Conservation (phyloP, 2,113 vertebrate genomes). For the Nerophis lumbriciformis region DNA sequence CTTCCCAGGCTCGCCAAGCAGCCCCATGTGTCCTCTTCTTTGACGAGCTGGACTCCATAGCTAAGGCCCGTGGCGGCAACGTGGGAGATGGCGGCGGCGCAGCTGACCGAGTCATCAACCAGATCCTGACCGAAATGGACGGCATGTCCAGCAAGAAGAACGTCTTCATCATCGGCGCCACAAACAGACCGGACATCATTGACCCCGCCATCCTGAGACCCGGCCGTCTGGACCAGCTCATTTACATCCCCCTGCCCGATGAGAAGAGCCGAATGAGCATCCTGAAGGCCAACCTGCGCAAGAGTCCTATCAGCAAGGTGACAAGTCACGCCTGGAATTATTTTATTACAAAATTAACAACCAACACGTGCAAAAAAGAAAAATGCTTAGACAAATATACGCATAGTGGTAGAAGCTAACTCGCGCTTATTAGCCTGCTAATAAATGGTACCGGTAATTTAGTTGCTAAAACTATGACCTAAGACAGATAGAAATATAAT, state of each 20-base stretch:
- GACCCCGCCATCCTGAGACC: conserved; percentile 96
- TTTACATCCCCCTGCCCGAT: conserved; percentile 95
- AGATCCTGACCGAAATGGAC: conserved; percentile 98
- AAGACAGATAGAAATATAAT: too few species aligned
- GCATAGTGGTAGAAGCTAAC: too few species aligned
- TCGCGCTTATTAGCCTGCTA: too few species aligned
- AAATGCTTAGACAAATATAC: too few species aligned
- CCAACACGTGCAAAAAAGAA: too few species aligned
- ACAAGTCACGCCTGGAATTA: not conserved
- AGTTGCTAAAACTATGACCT: too few species aligned
- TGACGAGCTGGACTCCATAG: conserved; percentile 96
- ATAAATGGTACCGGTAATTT: too few species aligned
- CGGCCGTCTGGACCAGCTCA: conserved; percentile 94
- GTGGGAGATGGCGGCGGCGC: conserved; percentile 93
- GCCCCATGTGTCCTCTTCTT: conserved; percentile 97
- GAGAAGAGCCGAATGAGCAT: conserved; percentile 97
- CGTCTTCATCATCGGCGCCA: conserved; percentile 97
- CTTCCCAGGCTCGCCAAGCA: conserved; percentile 86
- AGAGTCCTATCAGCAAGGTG: conserved; percentile 95
- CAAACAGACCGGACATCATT: conserved; percentile 97
- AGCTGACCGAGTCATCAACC: conserved; percentile 96
- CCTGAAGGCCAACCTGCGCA: conserved; percentile 95
- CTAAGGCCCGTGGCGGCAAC: conserved; percentile 95
- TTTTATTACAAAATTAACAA: not conserved
- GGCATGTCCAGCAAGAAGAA: conserved; percentile 99